Conservation (phyloP, 2,113 vertebrate genomes). For the Alaudala cheleensis region DNA sequence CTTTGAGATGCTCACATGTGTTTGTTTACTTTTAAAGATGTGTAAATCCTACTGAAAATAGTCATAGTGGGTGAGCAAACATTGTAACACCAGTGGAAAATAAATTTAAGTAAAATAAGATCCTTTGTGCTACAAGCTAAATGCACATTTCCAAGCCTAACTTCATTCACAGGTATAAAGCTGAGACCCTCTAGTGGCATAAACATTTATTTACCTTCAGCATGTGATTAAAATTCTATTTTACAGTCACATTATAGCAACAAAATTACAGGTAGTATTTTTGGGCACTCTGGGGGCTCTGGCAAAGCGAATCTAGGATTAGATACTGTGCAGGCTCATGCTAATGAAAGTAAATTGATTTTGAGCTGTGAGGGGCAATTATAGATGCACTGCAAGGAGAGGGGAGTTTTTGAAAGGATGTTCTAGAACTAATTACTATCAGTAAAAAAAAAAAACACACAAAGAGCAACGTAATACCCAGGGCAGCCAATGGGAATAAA, state of each 20-base stretch:
- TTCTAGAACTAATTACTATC: constrained; percentile 44
- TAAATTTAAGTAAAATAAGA: neutral
- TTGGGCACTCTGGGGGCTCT: neutral
- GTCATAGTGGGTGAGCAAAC: neutral
- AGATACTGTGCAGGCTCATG: neutral
- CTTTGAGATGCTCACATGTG: neutral
- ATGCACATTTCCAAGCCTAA: neutral
- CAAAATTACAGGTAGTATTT: constrained; percentile 3
- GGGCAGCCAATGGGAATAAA: constrained; percentile 45
- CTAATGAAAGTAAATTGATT: constrained; percentile 33
- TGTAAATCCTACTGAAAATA: neutral
- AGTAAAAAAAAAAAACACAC: constrained; percentile 22
- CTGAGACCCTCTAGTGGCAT: constrained; percentile 70
- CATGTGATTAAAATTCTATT: neutral
- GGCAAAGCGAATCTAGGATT: neutral
- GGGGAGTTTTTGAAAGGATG: constrained; percentile 24
- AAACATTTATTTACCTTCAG: neutral
- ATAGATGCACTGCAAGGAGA: neutral
- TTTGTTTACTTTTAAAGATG: neutral
- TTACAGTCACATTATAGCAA: neutral
- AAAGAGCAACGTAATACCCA: constrained; percentile 50
- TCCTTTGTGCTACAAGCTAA: neutral
- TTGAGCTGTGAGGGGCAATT: constrained; percentile 9
- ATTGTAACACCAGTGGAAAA: neutral
- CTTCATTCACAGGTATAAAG: neutral